Conservation (phyloP, 64 coral and sea anemone species). For the Porites lutea region DNA sequence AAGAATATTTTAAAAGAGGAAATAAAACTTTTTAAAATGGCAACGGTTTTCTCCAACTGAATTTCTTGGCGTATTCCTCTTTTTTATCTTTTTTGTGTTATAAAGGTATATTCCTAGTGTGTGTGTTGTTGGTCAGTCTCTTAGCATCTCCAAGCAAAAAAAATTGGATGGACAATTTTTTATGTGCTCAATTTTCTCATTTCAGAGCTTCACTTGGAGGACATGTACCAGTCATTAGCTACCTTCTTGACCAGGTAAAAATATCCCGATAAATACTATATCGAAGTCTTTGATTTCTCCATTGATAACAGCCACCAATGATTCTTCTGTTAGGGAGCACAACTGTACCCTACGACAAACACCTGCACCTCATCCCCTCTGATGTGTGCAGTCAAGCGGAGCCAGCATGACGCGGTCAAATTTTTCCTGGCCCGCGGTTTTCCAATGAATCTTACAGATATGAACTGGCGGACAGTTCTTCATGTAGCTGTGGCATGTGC, state of each 20-base stretch:
- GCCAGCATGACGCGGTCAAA: slow-evolving; percentile 46
- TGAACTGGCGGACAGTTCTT: slow-evolving; percentile 58
- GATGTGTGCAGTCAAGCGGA: slow-evolving; percentile 63
- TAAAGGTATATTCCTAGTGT: no score
- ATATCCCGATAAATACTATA: background rate
- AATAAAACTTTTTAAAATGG: no score
- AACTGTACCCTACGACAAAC: background rate
- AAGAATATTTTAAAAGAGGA: no score
- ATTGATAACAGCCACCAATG: background rate
- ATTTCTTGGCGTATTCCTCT: no score
- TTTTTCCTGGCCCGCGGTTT: slow-evolving; percentile 48
- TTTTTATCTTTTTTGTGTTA: no score
- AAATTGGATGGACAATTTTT: background rate
- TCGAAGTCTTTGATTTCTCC: no score
- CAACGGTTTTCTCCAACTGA: no score
- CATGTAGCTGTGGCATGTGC: slow-evolving; percentile 67
- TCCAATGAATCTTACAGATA: slow-evolving; percentile 16
- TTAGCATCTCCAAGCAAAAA: no score
- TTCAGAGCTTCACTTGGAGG: slow-evolving; percentile 64
- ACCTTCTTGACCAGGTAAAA: slow-evolving; percentile 55
- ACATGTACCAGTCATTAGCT: slow-evolving; percentile 36
- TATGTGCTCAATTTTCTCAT: background rate
- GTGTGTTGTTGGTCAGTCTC: no score
- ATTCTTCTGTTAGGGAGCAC: slow-evolving; percentile 43
- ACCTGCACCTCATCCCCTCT: slow-evolving; percentile 32